phyloP scores from a whole-genome alignment of 1,140 invertebrate genomes.

The Papilio polyxenes region DNA sequence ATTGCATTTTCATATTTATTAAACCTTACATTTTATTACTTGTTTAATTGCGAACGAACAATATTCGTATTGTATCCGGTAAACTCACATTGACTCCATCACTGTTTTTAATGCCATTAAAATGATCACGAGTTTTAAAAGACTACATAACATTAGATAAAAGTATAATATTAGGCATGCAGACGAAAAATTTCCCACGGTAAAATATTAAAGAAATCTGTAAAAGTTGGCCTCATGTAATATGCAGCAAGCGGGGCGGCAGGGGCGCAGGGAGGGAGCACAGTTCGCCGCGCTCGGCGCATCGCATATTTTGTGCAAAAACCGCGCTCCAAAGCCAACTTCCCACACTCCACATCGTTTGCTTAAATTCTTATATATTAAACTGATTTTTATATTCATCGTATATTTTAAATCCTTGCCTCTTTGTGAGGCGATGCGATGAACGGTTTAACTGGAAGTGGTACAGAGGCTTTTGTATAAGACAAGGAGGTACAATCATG shows the following conservation, averaged over 20 bases:
- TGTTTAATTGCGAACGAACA: too few relatives aligned
- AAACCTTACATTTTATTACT: too few relatives aligned
- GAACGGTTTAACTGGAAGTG: constrained; percentile 18
- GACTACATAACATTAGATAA: background rate
- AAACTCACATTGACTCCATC: too few relatives aligned
- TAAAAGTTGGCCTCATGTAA: constrained; percentile 74
- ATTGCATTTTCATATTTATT: background rate
- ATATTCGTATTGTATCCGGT: too few relatives aligned
- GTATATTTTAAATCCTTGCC: constrained; percentile 34
- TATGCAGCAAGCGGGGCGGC: constrained; percentile 62
- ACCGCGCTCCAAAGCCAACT: constrained; percentile 59
- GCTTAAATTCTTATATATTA: constrained; percentile 60
- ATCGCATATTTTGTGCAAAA: constrained; percentile 66
- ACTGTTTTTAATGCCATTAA: background rate
- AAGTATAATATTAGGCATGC: constrained; percentile 44
- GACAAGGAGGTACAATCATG: background rate
- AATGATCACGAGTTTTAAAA: background rate
- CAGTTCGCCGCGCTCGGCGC: constrained; percentile 47
- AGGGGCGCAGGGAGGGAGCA: constrained; percentile 29
- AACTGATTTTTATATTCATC: constrained; percentile 38
- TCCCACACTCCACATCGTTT: constrained; percentile 55
- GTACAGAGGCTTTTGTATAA: constrained; percentile 16
- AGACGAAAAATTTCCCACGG: constrained; percentile 62
- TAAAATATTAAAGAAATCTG: constrained; percentile 75
- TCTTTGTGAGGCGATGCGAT: constrained; percentile 16